These are phyloP conservation scores for Rachycentron canadum DNA, from an alignment of 2,797 vertebrate species.

Conservation along the genomic window DNA sequence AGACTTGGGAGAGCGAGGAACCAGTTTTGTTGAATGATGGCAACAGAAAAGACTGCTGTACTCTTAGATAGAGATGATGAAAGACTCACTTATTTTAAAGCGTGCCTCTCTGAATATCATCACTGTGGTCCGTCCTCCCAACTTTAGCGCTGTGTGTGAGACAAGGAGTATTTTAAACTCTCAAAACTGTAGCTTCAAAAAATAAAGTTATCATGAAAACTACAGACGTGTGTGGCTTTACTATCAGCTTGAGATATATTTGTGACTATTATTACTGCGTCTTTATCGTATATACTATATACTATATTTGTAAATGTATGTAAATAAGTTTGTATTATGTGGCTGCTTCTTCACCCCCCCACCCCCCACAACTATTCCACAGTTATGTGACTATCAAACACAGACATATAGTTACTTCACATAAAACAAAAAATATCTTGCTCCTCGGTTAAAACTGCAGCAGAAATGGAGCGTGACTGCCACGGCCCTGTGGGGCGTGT, in stretches of 20 bases:
- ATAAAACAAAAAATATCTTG: slow-evolving; percentile 7
- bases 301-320: not conserved
- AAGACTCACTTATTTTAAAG: slow-evolving; percentile 45
- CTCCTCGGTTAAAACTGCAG: slow-evolving; percentile 25
- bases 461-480: slow-evolving; percentile 44
- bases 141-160: slow-evolving; percentile 20
- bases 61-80: slow-evolving; percentile 29
- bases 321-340: not conserved
- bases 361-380: not conserved
- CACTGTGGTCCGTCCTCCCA: slow-evolving; percentile 46
- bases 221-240: slow-evolving; percentile 10
- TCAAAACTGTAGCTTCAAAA: slow-evolving; percentile 46
- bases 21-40: slow-evolving; percentile 42
- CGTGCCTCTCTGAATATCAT: slow-evolving; percentile 47
- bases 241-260: not conserved
- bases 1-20: slow-evolving; percentile 7
- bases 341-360: not conserved
- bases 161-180: slow-evolving; percentile 60
- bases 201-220: slow-evolving; percentile 64
- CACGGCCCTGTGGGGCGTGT: slow-evolving; percentile 33
- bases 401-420: slow-evolving; percentile 5
- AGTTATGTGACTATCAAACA: slow-evolving; percentile 3
- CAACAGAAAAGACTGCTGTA: slow-evolving; percentile 34
- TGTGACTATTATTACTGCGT: too few species aligned
- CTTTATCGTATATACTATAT: too few species aligned